A percentile compares a stretch with the other conserved stretches of the same genome.
Conservation (phyloP, 2,113 vertebrate species). For the Ctenodactylus gundi region DNA sequence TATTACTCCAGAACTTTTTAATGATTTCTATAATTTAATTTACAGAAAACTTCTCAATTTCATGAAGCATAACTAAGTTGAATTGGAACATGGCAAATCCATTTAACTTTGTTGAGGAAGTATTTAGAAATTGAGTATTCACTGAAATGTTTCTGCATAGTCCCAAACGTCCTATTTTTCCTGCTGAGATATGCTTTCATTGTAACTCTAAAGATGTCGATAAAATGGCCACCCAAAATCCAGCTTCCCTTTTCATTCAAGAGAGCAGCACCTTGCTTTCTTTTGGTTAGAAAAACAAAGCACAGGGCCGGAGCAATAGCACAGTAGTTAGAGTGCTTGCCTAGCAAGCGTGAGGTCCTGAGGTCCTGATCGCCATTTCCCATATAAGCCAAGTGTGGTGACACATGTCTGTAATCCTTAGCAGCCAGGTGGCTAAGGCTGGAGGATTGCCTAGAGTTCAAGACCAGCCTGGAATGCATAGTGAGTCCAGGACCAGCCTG, state of each 20-base stretch:
- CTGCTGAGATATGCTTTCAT: constrained; percentile 32
- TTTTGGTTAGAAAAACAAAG: constrained; percentile 21
- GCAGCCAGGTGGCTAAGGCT: too few relatives aligned
- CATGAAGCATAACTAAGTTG: constrained; percentile 48
- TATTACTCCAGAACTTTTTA: constrained; percentile 50
- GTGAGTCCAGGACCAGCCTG: too few relatives aligned
- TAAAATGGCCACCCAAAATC: constrained; percentile 6
- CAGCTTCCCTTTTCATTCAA: constrained; percentile 41
- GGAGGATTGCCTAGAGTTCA: too few relatives aligned
- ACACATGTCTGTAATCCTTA: too few relatives aligned
- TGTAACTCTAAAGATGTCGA: constrained; percentile 9
- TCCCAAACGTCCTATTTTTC: constrained; percentile 31
- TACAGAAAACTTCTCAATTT: constrained; percentile 56
- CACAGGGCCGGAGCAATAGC: too few relatives aligned
- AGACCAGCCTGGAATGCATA: too few relatives aligned
- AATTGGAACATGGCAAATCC: constrained; percentile 48
- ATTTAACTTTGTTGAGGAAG: constrained; percentile 61
- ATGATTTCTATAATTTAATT: constrained; percentile 57
- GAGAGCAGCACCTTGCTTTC: constrained; percentile 15
- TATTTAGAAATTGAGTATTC: constrained; percentile 46
- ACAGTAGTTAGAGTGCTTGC: too few relatives aligned
- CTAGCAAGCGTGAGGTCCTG: too few relatives aligned
- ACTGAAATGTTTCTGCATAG: constrained; percentile 26
- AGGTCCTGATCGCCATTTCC: too few relatives aligned
- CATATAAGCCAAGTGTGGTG: too few relatives aligned